Conservation (phyloP, 2,888 invertebrate species). For the Drosophila mulleri region DNA sequence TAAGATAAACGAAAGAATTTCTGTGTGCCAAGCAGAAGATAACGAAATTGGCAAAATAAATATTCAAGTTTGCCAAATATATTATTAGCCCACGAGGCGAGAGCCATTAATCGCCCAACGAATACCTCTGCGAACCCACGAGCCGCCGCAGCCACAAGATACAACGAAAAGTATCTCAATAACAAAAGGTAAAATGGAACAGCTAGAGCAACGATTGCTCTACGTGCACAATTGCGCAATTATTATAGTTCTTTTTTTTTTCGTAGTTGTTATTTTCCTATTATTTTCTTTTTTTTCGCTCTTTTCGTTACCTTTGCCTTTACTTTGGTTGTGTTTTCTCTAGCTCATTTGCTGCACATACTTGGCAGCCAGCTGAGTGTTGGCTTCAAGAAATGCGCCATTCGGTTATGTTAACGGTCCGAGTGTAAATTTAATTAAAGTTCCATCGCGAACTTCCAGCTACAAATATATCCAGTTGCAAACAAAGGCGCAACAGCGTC, state of each 20-base stretch:
- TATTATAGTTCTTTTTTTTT: conserved; percentile 39
- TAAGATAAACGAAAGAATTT: conserved; percentile 34
- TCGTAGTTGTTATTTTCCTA: conserved; percentile 14
- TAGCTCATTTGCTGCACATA: conserved; percentile 14
- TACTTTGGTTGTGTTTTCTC: conserved; percentile 28
- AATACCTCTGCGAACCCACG: conserved; percentile 22
- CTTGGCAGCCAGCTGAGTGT: conserved; percentile 35
- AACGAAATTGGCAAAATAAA: conserved; percentile 32
- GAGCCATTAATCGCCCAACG: conserved; percentile 36
- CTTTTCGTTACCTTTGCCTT: background rate
- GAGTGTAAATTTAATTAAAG: conserved; percentile 69
- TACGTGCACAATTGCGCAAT: conserved; percentile 59
- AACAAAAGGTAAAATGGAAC: conserved; percentile 55
- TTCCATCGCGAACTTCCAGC: conserved; percentile 17
- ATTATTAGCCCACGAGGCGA: conserved; percentile 34
- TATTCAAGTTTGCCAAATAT: conserved; percentile 44
- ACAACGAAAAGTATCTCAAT: conserved; percentile 62
- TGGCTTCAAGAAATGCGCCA: conserved; percentile 46
- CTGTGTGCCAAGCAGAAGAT: conserved; percentile 40
- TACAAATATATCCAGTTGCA: conserved; percentile 40
- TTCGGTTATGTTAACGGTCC: conserved; percentile 66
- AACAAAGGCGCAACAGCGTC: conserved; percentile 55
- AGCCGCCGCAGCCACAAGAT: conserved; percentile 21
- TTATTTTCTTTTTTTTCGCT: background rate
- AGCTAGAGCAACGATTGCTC: conserved; percentile 21